Evolutionary conservation across 2,797 vertebrate genomes (phyloP), one percentile per base, ranked within the genome.

Genomic region (Acropternis orthonyx): DNA sequence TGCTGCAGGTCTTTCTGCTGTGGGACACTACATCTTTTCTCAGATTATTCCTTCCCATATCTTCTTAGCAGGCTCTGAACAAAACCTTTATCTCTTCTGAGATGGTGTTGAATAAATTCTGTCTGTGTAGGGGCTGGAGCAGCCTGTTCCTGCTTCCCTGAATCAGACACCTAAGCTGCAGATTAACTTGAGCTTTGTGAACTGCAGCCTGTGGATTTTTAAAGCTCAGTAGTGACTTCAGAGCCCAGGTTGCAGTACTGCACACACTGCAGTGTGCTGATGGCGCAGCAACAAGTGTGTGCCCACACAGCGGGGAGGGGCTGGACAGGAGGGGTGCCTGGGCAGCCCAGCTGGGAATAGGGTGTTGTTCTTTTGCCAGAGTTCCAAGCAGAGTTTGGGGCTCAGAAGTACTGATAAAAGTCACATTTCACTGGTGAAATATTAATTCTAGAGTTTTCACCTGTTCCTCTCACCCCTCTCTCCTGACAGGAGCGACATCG

Each of bases 301-400:
- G 68, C 39, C 18, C n/a, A 4, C 7, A 7, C 5, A 4, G 44
- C 1, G 2, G 17, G 14, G 30, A 8, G 3, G 2, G 1, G 30
- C 14, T 12, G 7, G 52, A 0, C 30, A 6, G 68, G 32, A 41
- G 37, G 0, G 6, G 15, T 28, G 63, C 63, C 65, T 10, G 26
- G 1, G 12, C 21, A 26, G 12, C 58, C 15, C 68, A 8, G 0
- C 4, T 5, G 22, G 19, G 8, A 46, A 17, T 3, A 15, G 22
- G 2, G 9, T 1, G 4, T 4, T 30, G 0, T 5, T n/a, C 66
- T 20, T 0, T 1, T 14, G 52, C 32, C 52, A 28, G 36, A 52
- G 56, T 41, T 59, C 37, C 10, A 16, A 14, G 65, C 48, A 18
- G 68, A 17, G 46, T 12, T 13, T 39, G 8, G 48, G 43, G 46